These are phyloP conservation scores for Ptychadena robeensis DNA, from an alignment of 2,797 vertebrate species.

Conservation along the genomic window DNA sequence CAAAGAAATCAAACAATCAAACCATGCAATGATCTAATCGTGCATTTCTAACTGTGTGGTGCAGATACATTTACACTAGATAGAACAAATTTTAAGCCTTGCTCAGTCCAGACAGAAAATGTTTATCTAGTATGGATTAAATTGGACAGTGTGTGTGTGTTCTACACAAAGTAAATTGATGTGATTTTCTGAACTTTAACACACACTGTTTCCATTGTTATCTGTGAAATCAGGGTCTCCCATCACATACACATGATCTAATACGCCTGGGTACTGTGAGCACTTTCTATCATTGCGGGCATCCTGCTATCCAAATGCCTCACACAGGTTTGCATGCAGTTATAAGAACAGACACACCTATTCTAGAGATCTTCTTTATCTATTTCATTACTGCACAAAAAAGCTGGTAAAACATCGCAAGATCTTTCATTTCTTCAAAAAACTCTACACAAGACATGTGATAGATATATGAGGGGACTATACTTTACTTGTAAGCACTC, in stretches of 20 bases:
- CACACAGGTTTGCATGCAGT: background rate
- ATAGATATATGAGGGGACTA: no score
- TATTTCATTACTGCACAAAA: background rate
- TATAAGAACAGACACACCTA: background rate
- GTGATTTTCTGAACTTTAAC: conserved; percentile 25
- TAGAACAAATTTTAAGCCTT: conserved; percentile 13
- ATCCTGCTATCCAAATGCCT: background rate
- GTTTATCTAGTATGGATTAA: conserved; percentile 5
- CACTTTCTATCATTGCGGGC: background rate
- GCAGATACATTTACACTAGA: background rate
- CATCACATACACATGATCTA: background rate
- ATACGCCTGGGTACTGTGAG: background rate
- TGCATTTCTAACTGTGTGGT: conserved; percentile 23
- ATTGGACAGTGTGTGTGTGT: conserved; percentile 1
- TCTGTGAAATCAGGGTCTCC: background rate
- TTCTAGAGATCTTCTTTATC: background rate
- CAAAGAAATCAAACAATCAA: conserved; percentile 26
- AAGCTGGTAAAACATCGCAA: background rate
- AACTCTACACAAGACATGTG: no score
- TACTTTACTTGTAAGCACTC: no score
- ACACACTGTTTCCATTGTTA: background rate
- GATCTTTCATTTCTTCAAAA: background rate
- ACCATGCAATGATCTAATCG: background rate
- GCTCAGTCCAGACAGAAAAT: conserved; percentile 9
- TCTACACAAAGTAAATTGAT: conserved; percentile 13